These are phyloP conservation scores for Sipha flava DNA, from an alignment of 1,140 invertebrate genomes.

Conservation along the genomic window DNA sequence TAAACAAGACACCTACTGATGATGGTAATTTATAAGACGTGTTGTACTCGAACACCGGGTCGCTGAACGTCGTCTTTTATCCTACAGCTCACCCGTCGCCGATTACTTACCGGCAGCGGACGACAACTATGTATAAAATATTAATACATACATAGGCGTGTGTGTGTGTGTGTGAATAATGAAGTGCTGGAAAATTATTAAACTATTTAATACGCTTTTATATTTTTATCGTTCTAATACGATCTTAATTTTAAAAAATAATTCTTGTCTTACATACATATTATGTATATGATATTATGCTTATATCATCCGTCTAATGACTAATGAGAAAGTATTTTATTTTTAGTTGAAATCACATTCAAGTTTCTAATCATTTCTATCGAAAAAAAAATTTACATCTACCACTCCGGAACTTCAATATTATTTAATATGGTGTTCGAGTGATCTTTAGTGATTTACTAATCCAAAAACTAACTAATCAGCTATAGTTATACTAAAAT, in stretches of 20 bases:
- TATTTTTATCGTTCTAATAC: not conserved
- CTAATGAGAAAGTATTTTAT: not conserved
- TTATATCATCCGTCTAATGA: not conserved
- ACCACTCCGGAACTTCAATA: too few species aligned
- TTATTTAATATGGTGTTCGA: too few species aligned
- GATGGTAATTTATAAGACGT: not conserved
- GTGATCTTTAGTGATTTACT: too few species aligned
- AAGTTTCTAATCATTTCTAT: too few species aligned
- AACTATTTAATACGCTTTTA: not conserved
- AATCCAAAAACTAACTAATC: too few species aligned
- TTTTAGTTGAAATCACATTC: not conserved
- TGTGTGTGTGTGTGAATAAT: not conserved
- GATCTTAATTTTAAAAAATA: not conserved
- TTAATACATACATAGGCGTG: not conserved
- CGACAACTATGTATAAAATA: not conserved
- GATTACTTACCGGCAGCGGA: not conserved
- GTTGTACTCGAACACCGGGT: not conserved
- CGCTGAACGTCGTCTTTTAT: not conserved
- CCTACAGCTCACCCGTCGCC: not conserved
- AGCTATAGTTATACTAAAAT: too few species aligned
- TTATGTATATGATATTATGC: too few species aligned
- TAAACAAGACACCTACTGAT: not conserved
- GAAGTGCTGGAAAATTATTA: not conserved
- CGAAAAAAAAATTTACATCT: too few species aligned
- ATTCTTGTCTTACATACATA: not conserved